A percentile compares a stretch with the other conserved stretches of the same genome.
Evolutionary conservation across 2,888 invertebrate genomes (phyloP).

Genomic region (Syrista parreyssii): DNA sequence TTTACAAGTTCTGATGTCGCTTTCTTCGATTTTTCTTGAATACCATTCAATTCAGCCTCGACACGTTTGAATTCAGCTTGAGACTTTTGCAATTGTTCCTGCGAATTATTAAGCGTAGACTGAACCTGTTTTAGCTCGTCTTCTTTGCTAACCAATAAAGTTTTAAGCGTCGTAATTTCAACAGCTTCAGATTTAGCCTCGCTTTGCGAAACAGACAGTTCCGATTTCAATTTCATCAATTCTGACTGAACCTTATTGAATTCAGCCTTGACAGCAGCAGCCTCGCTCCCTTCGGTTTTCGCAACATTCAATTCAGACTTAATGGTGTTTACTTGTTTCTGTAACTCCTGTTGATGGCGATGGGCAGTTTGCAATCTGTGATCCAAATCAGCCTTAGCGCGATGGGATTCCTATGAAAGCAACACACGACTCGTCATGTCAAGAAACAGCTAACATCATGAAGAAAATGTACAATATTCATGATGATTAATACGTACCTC

Average conservation of each 20-base stretch:
- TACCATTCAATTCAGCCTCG: slow-evolving; percentile 47
- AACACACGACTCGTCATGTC: neutral
- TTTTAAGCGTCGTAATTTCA: slow-evolving; percentile 41
- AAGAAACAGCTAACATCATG: neutral
- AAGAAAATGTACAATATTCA: neutral
- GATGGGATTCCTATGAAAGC: slow-evolving; percentile 68
- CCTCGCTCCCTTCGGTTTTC: slow-evolving; percentile 51
- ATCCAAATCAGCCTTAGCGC: slow-evolving; percentile 69
- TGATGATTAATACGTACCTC: slow-evolving; percentile 58
- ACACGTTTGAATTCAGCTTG: slow-evolving; percentile 69
- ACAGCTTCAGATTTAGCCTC: slow-evolving; percentile 48
- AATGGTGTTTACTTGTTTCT: slow-evolving; percentile 63
- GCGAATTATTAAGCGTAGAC: slow-evolving; percentile 47
- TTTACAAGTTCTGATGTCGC: slow-evolving; percentile 38
- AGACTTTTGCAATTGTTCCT: slow-evolving; percentile 61
- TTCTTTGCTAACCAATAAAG: slow-evolving; percentile 39
- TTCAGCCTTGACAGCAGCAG: slow-evolving; percentile 63
- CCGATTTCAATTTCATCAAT: slow-evolving; percentile 47
- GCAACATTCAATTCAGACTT: slow-evolving; percentile 61
- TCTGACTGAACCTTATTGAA: slow-evolving; percentile 59
- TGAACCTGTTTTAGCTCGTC: slow-evolving; percentile 46
- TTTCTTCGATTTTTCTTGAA: slow-evolving; percentile 38
- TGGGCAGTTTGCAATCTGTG: slow-evolving; percentile 68
- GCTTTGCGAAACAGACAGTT: slow-evolving; percentile 42
- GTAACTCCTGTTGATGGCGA: slow-evolving; percentile 71